Percentiles rank a stretch among this genome's conserved stretches.
Evolutionary conservation across 2,113 vertebrate genomes (phyloP).

Genomic region (Ardeotis arabs): DNA sequence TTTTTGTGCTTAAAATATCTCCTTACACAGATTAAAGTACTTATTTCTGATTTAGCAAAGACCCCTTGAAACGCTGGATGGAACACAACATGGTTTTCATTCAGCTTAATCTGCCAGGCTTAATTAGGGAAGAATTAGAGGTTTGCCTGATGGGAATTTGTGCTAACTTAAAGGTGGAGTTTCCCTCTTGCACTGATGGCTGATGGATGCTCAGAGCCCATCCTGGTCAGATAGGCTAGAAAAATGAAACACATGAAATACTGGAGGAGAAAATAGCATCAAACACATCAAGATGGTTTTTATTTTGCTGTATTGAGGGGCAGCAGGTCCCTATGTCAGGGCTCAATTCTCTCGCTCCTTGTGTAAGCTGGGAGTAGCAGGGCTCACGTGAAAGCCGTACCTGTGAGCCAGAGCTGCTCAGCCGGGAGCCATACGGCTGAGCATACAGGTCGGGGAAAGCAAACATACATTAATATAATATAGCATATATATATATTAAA

Average conservation of each 20-base stretch:
- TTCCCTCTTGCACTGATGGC: not conserved
- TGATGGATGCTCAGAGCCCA: not conserved
- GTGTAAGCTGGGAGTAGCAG: not conserved
- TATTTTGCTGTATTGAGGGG: not conserved
- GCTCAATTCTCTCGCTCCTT: not conserved
- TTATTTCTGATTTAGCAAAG: conserved; percentile 36
- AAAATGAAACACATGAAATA: not conserved
- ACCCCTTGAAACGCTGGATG: not conserved
- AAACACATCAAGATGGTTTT: not conserved
- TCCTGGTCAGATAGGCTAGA: not conserved
- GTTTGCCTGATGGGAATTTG: not conserved
- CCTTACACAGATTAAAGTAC: conserved; percentile 44
- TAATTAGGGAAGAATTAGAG: conserved; percentile 36
- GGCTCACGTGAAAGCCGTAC: not conserved
- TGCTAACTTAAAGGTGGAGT: not conserved
- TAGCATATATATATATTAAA: too few species aligned
- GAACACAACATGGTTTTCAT: not conserved
- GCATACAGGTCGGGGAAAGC: not conserved
- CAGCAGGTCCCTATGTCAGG: not conserved
- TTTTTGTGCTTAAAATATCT: conserved; percentile 28
- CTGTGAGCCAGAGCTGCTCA: not conserved
- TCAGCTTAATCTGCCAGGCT: conserved; percentile 24
- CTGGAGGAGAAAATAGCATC: not conserved
- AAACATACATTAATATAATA: not conserved
- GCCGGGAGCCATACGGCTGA: not conserved